phyloP scores from a whole-genome alignment of 2,888 invertebrate species.

The Dugesia japonica region DNA sequence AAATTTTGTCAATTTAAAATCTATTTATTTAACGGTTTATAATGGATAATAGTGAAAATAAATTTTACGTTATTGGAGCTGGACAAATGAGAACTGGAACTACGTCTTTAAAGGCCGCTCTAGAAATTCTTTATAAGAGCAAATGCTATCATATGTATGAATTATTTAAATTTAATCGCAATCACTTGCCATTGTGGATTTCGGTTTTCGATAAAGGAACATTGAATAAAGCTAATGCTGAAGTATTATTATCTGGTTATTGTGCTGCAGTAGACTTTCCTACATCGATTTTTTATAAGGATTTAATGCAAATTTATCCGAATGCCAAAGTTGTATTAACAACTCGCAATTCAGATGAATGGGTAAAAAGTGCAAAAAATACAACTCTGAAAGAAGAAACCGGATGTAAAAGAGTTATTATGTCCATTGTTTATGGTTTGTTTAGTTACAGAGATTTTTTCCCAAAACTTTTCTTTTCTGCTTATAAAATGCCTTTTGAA shows the following conservation, averaged over 20 bases:
- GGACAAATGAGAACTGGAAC: slow-evolving; percentile 31
- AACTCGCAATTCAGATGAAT: slow-evolving; percentile 25
- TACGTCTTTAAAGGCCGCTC: not conserved
- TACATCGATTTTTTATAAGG: slow-evolving; percentile 17
- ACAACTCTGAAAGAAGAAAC: not conserved
- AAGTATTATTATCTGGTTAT: slow-evolving; percentile 3
- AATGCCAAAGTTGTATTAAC: slow-evolving; percentile 33
- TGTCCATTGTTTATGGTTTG: not conserved
- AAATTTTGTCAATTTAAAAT: no score
- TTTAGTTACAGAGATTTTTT: not conserved
- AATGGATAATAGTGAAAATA: not conserved
- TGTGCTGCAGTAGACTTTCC: slow-evolving; percentile 30
- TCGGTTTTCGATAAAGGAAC: not conserved
- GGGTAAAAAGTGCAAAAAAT: slow-evolving; percentile 20
- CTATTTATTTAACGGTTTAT: no score
- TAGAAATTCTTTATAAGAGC: slow-evolving; percentile 12
- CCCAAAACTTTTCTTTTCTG: not conserved
- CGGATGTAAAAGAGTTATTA: not conserved
- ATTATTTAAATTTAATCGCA: not conserved
- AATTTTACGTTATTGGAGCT: slow-evolving; percentile 29
- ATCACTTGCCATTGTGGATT: slow-evolving; percentile 1
- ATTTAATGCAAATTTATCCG: slow-evolving; percentile 34
- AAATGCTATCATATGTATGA: slow-evolving; percentile 31
- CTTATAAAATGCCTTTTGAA: not conserved
- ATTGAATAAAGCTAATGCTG: not conserved